Base-by-base conservation (phyloP, 1,140 invertebrate species). In the Drosophila mojavensis region DNA sequence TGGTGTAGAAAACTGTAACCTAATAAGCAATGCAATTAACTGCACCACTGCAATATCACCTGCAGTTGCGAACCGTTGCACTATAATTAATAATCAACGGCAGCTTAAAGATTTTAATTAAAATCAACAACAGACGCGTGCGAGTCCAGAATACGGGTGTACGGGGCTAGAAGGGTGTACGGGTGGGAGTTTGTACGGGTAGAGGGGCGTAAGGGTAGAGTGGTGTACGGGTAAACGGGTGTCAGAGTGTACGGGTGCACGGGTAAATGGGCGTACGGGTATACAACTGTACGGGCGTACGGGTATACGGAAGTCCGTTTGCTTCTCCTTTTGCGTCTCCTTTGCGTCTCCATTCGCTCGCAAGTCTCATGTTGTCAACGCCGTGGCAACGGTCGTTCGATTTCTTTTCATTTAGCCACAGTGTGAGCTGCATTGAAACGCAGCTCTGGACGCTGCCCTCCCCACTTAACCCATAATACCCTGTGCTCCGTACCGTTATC, bases 61-160 rank as follows among this genome's bases (percentile, higher is more conserved):
- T 70, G 72, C 60, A 60, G 45, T 48, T 43, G 43, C 43, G 54
- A 20, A 36, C 15, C 56, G 64, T 55, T 68, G 69, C 78, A 71
- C 75, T 86, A 79, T 79, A 83, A 88, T 88, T 88, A 82, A 88
- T 88, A 86, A 88, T 88, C 73, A 80, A 77, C 69, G 63, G 69
- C 64, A 78, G 83, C 83, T 88, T 75, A 80, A 66, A 70, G 63
- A 75, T 77, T 83, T 86, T 86, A 82, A 86, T 86, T 86, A 89
- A 82, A 78, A 76, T 58, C 82, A 71, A 67, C 71, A 70, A 56
- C 63, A 69, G 63, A 62, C 50, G 43, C 50, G 43, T 17, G 43
- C 56, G 17, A 13, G 20, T n/a, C 15, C 53, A 5, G n/a, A 7
- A 26, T 41, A 20, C 30, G 9, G 13, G 13, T n/a, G 9, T 6